Conservation (phyloP, 2,797 vertebrate genomes). For the Melanotaenia maccullochi region DNA sequence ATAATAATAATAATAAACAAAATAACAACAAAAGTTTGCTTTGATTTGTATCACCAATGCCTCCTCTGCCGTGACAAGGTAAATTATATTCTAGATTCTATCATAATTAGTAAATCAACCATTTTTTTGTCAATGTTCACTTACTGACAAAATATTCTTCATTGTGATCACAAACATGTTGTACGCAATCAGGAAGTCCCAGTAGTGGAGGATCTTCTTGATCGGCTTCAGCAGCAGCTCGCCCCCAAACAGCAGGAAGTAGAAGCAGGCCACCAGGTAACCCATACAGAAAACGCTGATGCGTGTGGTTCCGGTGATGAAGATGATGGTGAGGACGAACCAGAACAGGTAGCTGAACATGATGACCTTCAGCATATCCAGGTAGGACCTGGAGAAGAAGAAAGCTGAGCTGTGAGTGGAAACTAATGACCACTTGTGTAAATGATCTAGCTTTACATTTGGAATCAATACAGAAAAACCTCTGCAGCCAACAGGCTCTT, state of each 20-base stretch:
- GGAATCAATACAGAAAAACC: no score
- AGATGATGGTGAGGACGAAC: constrained; percentile 99
- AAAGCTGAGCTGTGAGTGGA: not conserved
- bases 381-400: constrained; percentile 87
- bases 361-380: constrained; percentile 98
- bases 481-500: not conserved
- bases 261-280: constrained; percentile 98
- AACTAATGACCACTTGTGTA: not conserved
- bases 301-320: constrained; percentile 97
- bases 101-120: not conserved
- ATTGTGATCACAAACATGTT: constrained; percentile 98
- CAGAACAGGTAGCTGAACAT: constrained; percentile 99
- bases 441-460: no score
- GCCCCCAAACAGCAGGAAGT: constrained; percentile 97
- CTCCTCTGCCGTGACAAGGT: no score
- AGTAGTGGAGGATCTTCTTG: constrained; percentile 94
- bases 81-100: not conserved
- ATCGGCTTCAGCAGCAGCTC: constrained; percentile 95
- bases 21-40: no score
- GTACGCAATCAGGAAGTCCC: constrained; percentile 99
- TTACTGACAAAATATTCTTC: constrained; percentile 97
- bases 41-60: no score
- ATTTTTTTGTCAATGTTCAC: constrained; percentile 46
- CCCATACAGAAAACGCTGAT: constrained; percentile 99
- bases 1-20: no score